Conservation (phyloP, 1,140 invertebrate species). For the Drosophila triauraria region DNA sequence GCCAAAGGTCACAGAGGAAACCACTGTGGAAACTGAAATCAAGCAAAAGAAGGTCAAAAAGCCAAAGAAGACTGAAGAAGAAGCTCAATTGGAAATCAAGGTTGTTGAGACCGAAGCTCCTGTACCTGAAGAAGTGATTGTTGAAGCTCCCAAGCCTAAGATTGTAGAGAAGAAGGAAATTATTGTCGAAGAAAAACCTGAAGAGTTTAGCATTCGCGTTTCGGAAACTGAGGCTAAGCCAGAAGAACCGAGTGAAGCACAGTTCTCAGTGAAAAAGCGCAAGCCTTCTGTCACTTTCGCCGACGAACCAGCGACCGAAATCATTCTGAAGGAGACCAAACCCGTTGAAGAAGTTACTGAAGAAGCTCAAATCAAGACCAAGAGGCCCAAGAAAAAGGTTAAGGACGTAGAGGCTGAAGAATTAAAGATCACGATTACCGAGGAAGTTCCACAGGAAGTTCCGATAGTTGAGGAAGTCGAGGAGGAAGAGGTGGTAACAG, state of each 20-base stretch:
- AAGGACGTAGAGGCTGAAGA: constrained; percentile 68
- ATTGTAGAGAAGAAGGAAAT: constrained; percentile 30
- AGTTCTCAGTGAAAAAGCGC: constrained; percentile 65
- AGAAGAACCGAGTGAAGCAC: constrained; percentile 52
- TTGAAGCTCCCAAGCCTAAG: constrained; percentile 27
- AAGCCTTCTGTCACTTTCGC: constrained; percentile 51
- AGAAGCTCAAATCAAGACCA: constrained; percentile 74
- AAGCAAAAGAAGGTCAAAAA: constrained; percentile 84
- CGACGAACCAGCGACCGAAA: constrained; percentile 75
- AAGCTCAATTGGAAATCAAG: constrained; percentile 62
- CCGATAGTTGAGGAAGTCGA: constrained; percentile 55
- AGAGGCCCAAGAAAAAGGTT: constrained; percentile 77
- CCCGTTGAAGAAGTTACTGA: constrained; percentile 70
- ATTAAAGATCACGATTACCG: constrained; percentile 60
- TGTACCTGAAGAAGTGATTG: constrained; percentile 40
- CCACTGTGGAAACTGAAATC: constrained; percentile 70
- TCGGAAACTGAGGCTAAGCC: constrained; percentile 35
- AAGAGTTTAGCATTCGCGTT: constrained; percentile 40
- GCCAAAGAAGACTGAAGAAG: constrained; percentile 84
- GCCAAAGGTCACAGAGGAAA: constrained; percentile 71
- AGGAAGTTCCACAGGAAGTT: constrained; percentile 62
- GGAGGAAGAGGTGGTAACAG: constrained; percentile 45
- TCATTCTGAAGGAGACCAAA: constrained; percentile 64
- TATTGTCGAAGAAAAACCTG: constrained; percentile 42
- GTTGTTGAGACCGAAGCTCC: constrained; percentile 58